Evolutionary conservation across 1,140 invertebrate genomes (phyloP).

Genomic region (Solenopsis fugax): DNA sequence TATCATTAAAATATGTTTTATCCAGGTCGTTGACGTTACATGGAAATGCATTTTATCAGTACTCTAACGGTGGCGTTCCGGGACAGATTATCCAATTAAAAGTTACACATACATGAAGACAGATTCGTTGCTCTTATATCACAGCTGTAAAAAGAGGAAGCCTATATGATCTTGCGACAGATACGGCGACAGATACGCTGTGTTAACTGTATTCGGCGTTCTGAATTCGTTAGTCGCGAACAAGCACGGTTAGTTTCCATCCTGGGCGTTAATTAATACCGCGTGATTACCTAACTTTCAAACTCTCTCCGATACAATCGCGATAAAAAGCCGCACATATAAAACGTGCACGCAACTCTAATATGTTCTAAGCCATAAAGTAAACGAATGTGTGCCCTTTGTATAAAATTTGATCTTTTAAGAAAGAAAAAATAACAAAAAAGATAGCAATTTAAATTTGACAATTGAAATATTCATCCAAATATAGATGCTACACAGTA

Average conservation of each 20-base stretch:
- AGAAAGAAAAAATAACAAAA: neutral
- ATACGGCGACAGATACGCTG: constrained; percentile 24
- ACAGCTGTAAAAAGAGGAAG: constrained; percentile 20
- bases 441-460: neutral
- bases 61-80: constrained; percentile 57
- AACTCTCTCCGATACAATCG: neutral
- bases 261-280: constrained; percentile 35
- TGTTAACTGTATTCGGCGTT: neutral
- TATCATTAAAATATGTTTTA: constrained; percentile 69
- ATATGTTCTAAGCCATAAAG: neutral
- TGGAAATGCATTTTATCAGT: constrained; percentile 69
- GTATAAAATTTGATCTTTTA: neutral
- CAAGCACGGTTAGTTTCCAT: constrained; percentile 68
- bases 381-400: neutral
- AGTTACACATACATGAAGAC: constrained; percentile 44
- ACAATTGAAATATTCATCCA: neutral
- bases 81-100: constrained; percentile 75
- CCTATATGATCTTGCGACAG: constrained; percentile 24
- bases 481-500: too few species aligned
- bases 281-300: constrained; percentile 15
- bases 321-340: constrained; percentile 10
- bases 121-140: neutral
- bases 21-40: constrained; percentile 60
- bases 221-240: constrained; percentile 62
- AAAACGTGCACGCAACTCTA: neutral